phyloP scores from a whole-genome alignment of 1,140 invertebrate species.

The Polypedilum pembai region DNA sequence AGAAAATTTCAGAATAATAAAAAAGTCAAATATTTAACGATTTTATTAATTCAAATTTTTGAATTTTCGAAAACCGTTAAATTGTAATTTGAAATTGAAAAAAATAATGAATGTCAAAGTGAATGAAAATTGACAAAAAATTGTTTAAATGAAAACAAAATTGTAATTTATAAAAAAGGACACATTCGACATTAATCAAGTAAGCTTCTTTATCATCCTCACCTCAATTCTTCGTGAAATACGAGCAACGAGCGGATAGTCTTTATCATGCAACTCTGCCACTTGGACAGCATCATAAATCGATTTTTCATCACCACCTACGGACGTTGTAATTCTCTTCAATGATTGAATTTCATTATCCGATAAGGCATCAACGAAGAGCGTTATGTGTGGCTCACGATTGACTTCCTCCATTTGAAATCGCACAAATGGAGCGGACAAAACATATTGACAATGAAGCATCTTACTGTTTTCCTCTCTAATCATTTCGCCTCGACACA shows the following conservation, averaged over 20 bases:
- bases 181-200: background rate
- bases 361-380: constrained; percentile 82
- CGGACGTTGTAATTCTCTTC: constrained; percentile 61
- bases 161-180: too few species aligned
- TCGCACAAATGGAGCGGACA: constrained; percentile 64
- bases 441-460: constrained; percentile 76
- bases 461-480: constrained; percentile 38
- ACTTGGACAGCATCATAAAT: constrained; percentile 10
- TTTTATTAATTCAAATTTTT: too few species aligned
- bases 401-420: constrained; percentile 88
- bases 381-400: constrained; percentile 74
- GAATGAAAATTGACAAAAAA: too few species aligned
- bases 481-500: constrained; percentile 72
- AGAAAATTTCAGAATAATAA: background rate
- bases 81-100: too few species aligned
- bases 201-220: background rate
- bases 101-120: too few species aligned
- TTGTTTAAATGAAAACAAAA: too few species aligned
- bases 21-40: too few species aligned
- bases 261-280: background rate
- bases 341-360: constrained; percentile 82
- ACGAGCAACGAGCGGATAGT: background rate
- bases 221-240: constrained; percentile 4
- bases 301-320: background rate
- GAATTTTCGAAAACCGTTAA: too few species aligned